A percentile compares a stretch with the other conserved stretches of the same genome.
Evolutionary conservation across 2,797 vertebrate species (phyloP).

Genomic region (Gouania willdenowi): DNA sequence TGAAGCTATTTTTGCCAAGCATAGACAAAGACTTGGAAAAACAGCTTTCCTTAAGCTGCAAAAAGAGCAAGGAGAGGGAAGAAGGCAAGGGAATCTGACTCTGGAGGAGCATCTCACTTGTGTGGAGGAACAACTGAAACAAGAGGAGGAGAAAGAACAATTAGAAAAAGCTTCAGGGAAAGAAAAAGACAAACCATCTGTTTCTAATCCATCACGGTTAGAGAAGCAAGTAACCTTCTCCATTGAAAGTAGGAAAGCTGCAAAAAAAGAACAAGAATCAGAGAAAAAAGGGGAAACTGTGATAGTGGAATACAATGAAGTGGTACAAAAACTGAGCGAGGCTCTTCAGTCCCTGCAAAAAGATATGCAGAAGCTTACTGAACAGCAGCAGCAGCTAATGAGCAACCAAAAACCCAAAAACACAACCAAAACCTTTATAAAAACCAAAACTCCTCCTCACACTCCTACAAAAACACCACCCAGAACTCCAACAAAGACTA

Average conservation of each 20-base stretch:
- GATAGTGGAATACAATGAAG: conserved; percentile 84
- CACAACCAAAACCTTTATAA: conserved; percentile 25
- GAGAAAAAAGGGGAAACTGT: conserved; percentile 50
- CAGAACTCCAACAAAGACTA: conserved; percentile 56
- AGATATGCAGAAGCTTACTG: conserved; percentile 89
- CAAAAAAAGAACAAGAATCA: conserved; percentile 25
- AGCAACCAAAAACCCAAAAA: conserved; percentile 64
- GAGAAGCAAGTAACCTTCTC: conserved; percentile 90
- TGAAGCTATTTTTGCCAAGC: conserved; percentile 87
- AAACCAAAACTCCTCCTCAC: conserved; percentile 47
- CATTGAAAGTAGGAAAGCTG: conserved; percentile 70
- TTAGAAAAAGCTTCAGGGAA: conserved; percentile 24
- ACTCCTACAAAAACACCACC: conserved; percentile 59
- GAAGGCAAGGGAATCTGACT: conserved; percentile 35
- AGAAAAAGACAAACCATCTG: conserved; percentile 34
- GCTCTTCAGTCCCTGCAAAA: conserved; percentile 82
- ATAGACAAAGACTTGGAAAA: conserved; percentile 87
- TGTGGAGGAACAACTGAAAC: conserved; percentile 74
- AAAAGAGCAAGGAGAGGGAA: conserved; percentile 71
- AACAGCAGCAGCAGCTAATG: conserved; percentile 87
- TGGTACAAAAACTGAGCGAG: conserved; percentile 84
- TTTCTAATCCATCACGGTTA: conserved; percentile 45
- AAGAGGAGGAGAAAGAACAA: conserved; percentile 62
- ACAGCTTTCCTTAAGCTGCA: conserved; percentile 86
- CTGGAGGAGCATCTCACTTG: conserved; percentile 77